These are phyloP conservation scores for Callochromis pleurospilus DNA, from an alignment of 2,113 vertebrate species.

Conservation along the genomic window DNA sequence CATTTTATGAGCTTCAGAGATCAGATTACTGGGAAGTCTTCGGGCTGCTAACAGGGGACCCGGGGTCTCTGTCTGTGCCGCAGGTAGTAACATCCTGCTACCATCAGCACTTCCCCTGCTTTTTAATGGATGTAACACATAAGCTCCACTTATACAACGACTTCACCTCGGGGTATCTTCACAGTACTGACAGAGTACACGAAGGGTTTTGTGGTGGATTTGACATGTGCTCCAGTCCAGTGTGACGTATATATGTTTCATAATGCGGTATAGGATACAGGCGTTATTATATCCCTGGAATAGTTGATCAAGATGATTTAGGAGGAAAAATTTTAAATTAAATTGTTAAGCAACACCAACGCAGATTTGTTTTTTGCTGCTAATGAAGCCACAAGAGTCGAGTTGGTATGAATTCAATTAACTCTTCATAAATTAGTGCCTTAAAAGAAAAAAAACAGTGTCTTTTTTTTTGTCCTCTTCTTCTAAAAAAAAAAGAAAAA, in stretches of 20 bases:
- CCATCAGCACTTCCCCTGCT: slow-evolving; percentile 59
- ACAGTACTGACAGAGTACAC: neutral
- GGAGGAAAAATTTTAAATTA: neutral
- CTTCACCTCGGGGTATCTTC: slow-evolving; percentile 26
- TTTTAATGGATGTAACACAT: slow-evolving; percentile 67
- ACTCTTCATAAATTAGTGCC: neutral
- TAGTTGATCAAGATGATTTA: neutral
- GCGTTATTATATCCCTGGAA: neutral
- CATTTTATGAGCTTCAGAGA: slow-evolving; percentile 38
- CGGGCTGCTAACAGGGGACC: slow-evolving; percentile 22
- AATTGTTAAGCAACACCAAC: neutral
- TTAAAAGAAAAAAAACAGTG: neutral
- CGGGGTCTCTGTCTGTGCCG: slow-evolving; percentile 29
- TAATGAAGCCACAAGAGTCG: neutral
- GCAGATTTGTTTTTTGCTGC: neutral
- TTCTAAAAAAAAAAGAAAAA: neutral
- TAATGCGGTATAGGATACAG: neutral
- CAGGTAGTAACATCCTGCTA: slow-evolving; percentile 39
- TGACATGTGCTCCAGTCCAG: neutral
- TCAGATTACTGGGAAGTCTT: slow-evolving; percentile 56
- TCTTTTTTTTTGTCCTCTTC: neutral
- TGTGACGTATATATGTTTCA: slow-evolving; percentile 13
- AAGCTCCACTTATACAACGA: slow-evolving; percentile 29
- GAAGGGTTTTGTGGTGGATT: neutral
- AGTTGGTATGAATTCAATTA: neutral